Conservation (phyloP, 1,140 invertebrate genomes). For the Pectinophora gossypiella region DNA sequence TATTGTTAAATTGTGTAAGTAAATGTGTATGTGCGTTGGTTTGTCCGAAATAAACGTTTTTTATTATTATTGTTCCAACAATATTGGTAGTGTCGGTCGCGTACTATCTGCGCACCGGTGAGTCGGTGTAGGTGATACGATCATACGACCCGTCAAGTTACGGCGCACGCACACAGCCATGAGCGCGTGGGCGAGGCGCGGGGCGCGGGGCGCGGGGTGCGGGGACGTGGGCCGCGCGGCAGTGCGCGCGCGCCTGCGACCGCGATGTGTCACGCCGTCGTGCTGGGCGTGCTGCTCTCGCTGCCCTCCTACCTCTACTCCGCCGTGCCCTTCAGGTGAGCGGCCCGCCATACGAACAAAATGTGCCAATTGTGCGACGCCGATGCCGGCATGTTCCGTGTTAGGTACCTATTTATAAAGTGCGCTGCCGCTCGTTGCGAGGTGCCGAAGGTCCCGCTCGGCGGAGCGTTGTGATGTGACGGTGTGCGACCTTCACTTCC, state of each 20-base stretch:
- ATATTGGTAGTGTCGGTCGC: no score
- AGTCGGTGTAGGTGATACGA: no score
- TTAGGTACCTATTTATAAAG: background rate
- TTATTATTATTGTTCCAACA: no score
- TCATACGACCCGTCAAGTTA: background rate
- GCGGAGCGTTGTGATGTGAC: no score
- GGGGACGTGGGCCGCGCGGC: background rate
- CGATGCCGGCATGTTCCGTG: background rate
- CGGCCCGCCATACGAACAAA: conserved; percentile 1
- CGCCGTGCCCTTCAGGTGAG: conserved; percentile 66
- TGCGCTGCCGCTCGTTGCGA: background rate
- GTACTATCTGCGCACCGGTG: no score
- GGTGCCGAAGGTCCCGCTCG: background rate
- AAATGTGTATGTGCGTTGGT: no score
- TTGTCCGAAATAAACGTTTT: no score
- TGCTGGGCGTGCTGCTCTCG: conserved; percentile 62
- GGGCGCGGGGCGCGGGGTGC: conserved; percentile 6
- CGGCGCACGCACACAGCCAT: background rate
- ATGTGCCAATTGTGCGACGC: background rate
- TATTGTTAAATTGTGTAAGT: no score
- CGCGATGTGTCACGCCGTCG: conserved; percentile 64
- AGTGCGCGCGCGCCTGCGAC: conserved; percentile 22
- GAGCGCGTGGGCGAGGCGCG: conserved; percentile 15
- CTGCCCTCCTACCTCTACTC: conserved; percentile 63
- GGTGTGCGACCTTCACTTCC: no score